A percentile compares a stretch with the other conserved stretches of the same genome.
Evolutionary conservation across 37 sponge, comb jelly and placozoan genomes (phyloP).

Genomic region (Cliona cf. orientalis): DNA sequence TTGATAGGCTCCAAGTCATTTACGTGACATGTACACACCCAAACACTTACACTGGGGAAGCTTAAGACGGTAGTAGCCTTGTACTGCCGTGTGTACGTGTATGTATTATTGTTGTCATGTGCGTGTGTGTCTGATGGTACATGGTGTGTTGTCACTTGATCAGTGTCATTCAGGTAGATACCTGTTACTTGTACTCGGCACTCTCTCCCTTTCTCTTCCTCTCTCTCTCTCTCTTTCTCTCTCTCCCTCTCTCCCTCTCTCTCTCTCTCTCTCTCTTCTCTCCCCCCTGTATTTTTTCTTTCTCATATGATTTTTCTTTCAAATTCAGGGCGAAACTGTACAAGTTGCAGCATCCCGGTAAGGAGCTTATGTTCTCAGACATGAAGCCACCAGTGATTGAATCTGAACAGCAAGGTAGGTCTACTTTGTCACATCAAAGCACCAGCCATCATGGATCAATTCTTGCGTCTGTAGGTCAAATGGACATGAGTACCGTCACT

Average conservation of each 20-base stretch:
- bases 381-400: conserved; percentile 55
- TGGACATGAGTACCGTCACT: conserved; percentile 17
- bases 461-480: not conserved
- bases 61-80: too few species aligned
- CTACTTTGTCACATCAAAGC: not conserved
- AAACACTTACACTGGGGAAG: too few species aligned
- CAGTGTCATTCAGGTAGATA: too few species aligned
- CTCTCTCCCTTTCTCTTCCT: conserved; percentile 12
- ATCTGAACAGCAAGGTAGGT: conserved; percentile 31
- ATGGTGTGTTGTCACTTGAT: too few species aligned
- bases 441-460: not conserved
- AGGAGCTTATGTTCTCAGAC: conserved; percentile 64
- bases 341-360: conserved; percentile 63
- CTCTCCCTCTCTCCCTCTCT: conserved; percentile 33
- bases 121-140: too few species aligned
- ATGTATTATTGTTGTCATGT: too few species aligned
- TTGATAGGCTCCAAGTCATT: too few species aligned
- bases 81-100: too few species aligned
- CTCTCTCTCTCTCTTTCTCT: conserved; percentile 32
- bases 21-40: too few species aligned
- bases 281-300: too few species aligned
- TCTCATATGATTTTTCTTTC: too few species aligned
- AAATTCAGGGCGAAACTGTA: conserved; percentile 61
- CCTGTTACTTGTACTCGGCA: too few species aligned
- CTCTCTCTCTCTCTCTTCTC: conserved; percentile 41